Evolutionary conservation across 2,888 invertebrate species (phyloP).

Genomic region (Drosophila ezoana): DNA sequence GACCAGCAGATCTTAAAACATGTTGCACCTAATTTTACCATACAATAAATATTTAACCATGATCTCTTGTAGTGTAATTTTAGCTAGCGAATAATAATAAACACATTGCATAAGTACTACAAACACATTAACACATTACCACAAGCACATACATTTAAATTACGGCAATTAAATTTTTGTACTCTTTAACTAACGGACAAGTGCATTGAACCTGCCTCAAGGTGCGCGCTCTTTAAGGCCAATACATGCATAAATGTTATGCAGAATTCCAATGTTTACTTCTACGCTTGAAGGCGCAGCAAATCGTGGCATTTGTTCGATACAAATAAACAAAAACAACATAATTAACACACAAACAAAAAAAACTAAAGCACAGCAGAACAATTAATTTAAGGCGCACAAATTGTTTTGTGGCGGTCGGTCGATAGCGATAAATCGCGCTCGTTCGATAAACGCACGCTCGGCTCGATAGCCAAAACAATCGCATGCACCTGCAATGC

Average conservation of each 20-base stretch:
- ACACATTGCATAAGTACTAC: neutral
- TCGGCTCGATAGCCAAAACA: constrained; percentile 3
- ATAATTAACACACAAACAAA: neutral
- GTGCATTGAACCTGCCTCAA: constrained; percentile 47
- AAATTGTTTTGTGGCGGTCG: constrained; percentile 24
- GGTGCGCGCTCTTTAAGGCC: constrained; percentile 24
- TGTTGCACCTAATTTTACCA: too few relatives aligned
- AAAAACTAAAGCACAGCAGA: neutral
- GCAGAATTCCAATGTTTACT: constrained; percentile 31
- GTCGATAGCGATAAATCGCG: constrained; percentile 15
- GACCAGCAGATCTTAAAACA: too few relatives aligned
- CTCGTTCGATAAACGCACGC: constrained; percentile 22
- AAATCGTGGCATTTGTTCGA: constrained; percentile 2
- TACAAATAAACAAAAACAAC: constrained; percentile 4
- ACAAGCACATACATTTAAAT: neutral
- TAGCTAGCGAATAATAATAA: too few relatives aligned
- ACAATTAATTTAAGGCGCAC: constrained; percentile 21
- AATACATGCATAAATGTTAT: constrained; percentile 7
- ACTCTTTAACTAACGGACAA: constrained; percentile 26
- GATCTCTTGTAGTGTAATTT: too few relatives aligned
- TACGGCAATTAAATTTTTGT: neutral
- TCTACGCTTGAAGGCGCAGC: constrained; percentile 33
- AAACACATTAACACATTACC: neutral
- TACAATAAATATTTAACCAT: too few relatives aligned
- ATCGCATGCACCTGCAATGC: constrained; percentile 34